Percentiles rank a stretch among this genome's conserved stretches.
Evolutionary conservation across 2,113 vertebrate genomes (phyloP).

Genomic region (Microcebus lehilahytsara): DNA sequence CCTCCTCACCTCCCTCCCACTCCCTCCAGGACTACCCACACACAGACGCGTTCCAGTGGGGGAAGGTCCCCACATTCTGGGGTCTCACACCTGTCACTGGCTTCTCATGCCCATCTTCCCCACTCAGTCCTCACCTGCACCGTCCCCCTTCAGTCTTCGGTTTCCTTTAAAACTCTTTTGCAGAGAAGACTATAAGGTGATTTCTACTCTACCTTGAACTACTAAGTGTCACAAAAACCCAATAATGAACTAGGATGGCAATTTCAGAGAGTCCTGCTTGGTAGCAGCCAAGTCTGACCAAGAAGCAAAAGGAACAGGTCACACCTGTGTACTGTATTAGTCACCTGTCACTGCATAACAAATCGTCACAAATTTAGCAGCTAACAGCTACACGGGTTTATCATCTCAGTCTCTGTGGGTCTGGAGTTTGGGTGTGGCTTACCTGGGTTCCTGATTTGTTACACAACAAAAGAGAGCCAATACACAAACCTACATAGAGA

Average conservation of each 20-base stretch:
- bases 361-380: not conserved
- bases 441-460: not conserved
- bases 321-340: not conserved
- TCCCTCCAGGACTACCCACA: too few species aligned
- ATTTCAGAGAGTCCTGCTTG: not conserved
- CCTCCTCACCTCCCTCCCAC: too few species aligned
- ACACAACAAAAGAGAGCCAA: not conserved
- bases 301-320: not conserved
- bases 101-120: not conserved
- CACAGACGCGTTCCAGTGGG: accelerated
- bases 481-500: not conserved
- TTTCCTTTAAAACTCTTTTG: not conserved
- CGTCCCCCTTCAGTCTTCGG: not conserved
- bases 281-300: not conserved
- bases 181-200: not conserved
- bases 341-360: not conserved
- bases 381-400: not conserved
- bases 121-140: accelerated
- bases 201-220: not conserved
- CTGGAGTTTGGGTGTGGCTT: not conserved
- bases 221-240: not conserved
- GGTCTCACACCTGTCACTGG: accelerated
- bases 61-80: accelerated
- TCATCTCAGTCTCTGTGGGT: not conserved
- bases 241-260: not conserved